Percentiles rank a stretch among this genome's conserved stretches.
phyloP scores from a whole-genome alignment of 2,797 vertebrate genomes.

The Acestrorhynchus altus region DNA sequence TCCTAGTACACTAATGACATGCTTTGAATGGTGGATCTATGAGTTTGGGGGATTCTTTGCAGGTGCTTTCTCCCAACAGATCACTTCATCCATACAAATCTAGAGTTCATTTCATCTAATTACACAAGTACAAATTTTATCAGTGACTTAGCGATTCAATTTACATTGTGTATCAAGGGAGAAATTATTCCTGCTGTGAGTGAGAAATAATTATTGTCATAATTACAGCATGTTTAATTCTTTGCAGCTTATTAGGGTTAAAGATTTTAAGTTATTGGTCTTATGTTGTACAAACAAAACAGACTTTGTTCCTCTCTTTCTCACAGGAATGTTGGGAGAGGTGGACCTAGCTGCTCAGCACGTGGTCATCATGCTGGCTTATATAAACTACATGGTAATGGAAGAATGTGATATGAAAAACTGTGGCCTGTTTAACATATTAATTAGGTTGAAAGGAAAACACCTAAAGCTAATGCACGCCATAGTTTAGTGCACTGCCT shows the following conservation, averaged over 20 bases:
- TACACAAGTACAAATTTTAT: too few species aligned
- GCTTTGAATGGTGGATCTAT: slow-evolving; percentile 95
- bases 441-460: not conserved
- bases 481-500: too few species aligned
- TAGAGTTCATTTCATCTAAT: not conserved
- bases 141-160: too few species aligned
- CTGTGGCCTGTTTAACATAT: not conserved
- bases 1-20: slow-evolving; percentile 89
- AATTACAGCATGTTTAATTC: not conserved
- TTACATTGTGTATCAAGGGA: too few species aligned
- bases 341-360: slow-evolving; percentile 88
- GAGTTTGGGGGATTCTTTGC: slow-evolving; percentile 90
- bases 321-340: slow-evolving; percentile 83
- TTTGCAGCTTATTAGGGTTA: not conserved
- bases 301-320: slow-evolving; percentile 20
- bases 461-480: not conserved
- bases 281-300: not conserved
- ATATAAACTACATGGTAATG: slow-evolving; percentile 85
- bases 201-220: not conserved
- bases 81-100: not conserved
- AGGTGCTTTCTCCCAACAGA: slow-evolving; percentile 70
- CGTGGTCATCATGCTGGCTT: slow-evolving; percentile 79
- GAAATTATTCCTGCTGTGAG: too few species aligned
- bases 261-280: not conserved
- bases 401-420: not conserved